A percentile compares a stretch with the other conserved stretches of the same genome.
phyloP scores from a whole-genome alignment of 2,113 vertebrate genomes.

The Pedionomus torquatus region DNA sequence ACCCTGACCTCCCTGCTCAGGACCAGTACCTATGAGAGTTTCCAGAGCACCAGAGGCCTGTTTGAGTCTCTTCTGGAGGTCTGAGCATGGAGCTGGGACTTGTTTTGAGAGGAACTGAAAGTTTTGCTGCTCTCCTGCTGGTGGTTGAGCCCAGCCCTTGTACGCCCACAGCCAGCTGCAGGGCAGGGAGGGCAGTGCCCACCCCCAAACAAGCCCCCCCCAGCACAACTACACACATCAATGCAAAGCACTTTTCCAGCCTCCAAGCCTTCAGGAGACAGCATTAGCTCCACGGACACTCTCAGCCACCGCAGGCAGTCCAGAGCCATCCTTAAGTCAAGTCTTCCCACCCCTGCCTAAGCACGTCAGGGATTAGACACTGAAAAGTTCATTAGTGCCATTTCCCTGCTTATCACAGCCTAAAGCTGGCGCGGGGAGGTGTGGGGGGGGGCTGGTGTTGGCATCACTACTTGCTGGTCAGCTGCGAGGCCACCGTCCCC shows the following conservation, averaged over 20 bases:
- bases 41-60: background rate
- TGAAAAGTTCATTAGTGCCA: background rate
- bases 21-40: background rate
- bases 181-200: background rate
- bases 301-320: background rate
- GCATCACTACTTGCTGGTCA: background rate
- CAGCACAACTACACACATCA: accelerated
- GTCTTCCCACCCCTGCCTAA: background rate
- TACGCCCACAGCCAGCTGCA: background rate
- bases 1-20: accelerated
- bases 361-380: background rate
- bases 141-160: background rate
- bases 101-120: no score
- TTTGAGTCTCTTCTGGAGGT: background rate
- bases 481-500: background rate
- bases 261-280: background rate
- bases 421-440: accelerated
- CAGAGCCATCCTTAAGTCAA: background rate
- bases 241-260: background rate
- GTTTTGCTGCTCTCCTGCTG: background rate
- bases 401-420: background rate
- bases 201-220: accelerated
- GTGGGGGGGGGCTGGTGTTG: background rate
- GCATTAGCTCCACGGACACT: background rate
- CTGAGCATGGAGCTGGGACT: background rate